Evolutionary conservation across 2,797 vertebrate genomes (phyloP).

Genomic region (Tauraco hartlaubi): DNA sequence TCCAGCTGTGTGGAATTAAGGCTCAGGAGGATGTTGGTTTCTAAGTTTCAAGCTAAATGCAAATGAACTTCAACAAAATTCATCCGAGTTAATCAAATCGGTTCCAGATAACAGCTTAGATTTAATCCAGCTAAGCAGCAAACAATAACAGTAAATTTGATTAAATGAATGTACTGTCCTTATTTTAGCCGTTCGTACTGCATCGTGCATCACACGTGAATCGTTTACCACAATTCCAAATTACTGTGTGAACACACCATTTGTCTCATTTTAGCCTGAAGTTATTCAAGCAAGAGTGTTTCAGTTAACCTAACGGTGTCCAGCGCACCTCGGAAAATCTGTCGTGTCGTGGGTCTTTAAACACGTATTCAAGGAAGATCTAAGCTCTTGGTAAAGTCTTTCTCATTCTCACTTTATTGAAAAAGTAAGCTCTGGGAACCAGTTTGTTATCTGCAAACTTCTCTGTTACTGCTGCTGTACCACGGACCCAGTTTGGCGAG

Average conservation of each 20-base stretch:
- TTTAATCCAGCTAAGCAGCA: constrained; percentile 33
- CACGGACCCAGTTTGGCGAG: not conserved
- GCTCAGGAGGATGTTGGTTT: not conserved
- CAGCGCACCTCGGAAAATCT: not conserved
- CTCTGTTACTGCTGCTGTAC: not conserved
- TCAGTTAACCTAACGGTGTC: not conserved
- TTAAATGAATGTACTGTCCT: not conserved
- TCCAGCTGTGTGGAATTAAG: not conserved
- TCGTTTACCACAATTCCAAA: not conserved
- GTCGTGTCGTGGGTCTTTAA: not conserved
- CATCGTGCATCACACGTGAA: not conserved
- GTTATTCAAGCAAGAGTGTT: not conserved
- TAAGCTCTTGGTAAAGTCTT: not conserved
- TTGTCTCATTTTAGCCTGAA: not conserved
- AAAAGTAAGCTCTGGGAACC: not conserved
- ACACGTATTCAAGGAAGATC: not conserved
- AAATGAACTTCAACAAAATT: not conserved
- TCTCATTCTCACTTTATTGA: not conserved
- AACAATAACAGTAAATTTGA: constrained; percentile 6
- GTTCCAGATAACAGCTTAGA: constrained; percentile 42
- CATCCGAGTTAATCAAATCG: not conserved
- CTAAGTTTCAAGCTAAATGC: not conserved
- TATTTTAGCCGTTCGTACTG: not conserved
- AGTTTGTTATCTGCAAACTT: not conserved
- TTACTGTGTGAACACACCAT: not conserved